Evolutionary conservation across 2,113 vertebrate species (phyloP).

Genomic region (Probosciger aterrimus): DNA sequence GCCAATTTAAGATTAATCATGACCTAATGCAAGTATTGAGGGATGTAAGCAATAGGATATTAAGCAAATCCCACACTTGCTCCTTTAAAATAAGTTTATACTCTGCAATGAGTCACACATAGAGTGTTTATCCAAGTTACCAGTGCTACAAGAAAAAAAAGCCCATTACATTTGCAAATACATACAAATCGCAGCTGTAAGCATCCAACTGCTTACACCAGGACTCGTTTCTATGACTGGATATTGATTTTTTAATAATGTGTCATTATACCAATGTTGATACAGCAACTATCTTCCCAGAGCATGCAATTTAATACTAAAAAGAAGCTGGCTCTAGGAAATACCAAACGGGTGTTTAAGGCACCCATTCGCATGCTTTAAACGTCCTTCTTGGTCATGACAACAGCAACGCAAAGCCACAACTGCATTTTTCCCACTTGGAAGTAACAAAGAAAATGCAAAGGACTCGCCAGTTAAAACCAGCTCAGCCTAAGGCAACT

Average conservation of each 20-base stretch:
- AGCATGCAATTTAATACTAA: slow-evolving; percentile 17
- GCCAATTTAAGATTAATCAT: slow-evolving; percentile 33
- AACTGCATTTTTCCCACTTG: background rate
- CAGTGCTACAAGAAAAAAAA: background rate
- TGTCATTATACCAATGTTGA: slow-evolving; percentile 39
- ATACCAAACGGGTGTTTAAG: background rate
- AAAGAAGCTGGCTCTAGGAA: slow-evolving; percentile 23
- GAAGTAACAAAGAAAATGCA: background rate
- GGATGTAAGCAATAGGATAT: slow-evolving; percentile 21
- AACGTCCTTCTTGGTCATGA: background rate
- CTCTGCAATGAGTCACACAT: slow-evolving; percentile 26
- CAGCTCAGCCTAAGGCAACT: background rate
- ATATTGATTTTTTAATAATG: slow-evolving; percentile 35
- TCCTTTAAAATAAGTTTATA: slow-evolving; percentile 44
- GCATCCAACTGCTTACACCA: background rate
- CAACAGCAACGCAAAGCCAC: background rate
- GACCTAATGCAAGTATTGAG: slow-evolving; percentile 30
- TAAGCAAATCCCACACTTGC: slow-evolving; percentile 14
- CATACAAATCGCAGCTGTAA: slow-evolving; percentile 37
- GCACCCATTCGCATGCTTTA: background rate
- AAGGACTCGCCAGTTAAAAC: background rate
- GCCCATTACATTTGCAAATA: slow-evolving; percentile 30
- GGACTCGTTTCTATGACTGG: slow-evolving; percentile 2
- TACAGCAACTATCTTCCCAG: slow-evolving; percentile 32
- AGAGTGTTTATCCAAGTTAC: slow-evolving; percentile 53